Evolutionary conservation across 2,888 invertebrate species (phyloP), one percentile per base, ranked within the genome.

Genomic region (Polydrusus cervinus): DNA sequence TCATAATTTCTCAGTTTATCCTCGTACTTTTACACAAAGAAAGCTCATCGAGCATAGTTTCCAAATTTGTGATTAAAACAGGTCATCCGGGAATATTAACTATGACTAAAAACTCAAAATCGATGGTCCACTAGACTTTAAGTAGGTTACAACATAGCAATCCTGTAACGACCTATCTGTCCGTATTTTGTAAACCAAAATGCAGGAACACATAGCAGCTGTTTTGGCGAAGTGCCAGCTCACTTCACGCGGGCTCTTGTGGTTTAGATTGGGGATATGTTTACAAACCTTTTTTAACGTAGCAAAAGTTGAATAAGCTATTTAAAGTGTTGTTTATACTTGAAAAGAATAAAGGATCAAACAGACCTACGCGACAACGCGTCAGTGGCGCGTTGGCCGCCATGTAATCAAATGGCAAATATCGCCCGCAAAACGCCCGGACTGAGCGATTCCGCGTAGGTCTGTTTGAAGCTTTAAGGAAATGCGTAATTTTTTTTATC

Each of bases 121-220:
- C 49, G 30, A 51, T 47, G 30, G 16, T 6, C 34, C 66, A 20
- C 68, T 25, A 55, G 18, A 43, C 38, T 3, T 57, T n/a, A 68
- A 68, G 40, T 47, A 57, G 34, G 47, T 68, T 47, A 68, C 38
- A 20, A 18, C 57, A 16, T 38, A 60, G 3, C 71, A 57, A 57
- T 65, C 11, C 49, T 25, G 30, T 65, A 71, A 71, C 71, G 71
- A 47, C 64, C 71, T 40, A 71, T 71, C 51, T 71, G 51, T 71
- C 38, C 45, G 11, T 51, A 71, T 62, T 55, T 71, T 49, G 71
- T 65, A 71, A 65, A 71, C 71, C 34, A 57, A 43, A 57, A 65
- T 71, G 65, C 71, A 47, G 61, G 16, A 55, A 38, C 47, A 65
- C 40, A 65, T 14, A 6, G 30, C 65, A 65, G 71, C 62, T 65